Conservation (phyloP, 2,113 vertebrate species). For the Scolopax mira region DNA sequence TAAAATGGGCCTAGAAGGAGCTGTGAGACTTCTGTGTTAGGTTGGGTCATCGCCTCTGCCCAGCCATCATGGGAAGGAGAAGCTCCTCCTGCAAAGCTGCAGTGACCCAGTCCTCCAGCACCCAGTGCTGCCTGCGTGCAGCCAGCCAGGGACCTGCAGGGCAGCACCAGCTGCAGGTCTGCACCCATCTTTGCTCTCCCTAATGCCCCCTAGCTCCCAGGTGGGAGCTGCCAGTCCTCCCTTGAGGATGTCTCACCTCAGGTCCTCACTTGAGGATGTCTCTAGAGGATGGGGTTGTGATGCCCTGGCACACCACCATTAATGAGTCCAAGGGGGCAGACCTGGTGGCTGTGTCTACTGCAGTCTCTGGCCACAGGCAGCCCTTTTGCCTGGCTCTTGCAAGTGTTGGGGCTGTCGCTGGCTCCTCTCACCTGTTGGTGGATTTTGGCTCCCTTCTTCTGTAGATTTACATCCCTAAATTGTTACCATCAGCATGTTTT, state of each 20-base stretch:
- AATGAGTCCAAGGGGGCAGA: neutral
- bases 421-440: neutral
- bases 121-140: accelerated
- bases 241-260: neutral
- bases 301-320: neutral
- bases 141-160: accelerated
- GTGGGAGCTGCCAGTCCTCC: neutral
- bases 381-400: neutral
- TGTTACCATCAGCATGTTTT: neutral
- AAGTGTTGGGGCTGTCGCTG: neutral
- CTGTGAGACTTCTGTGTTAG: neutral
- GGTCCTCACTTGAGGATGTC: neutral
- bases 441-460: neutral
- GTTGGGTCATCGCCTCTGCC: neutral
- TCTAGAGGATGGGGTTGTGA: neutral
- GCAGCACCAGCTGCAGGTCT: neutral
- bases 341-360: no score
- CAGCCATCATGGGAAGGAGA: neutral
- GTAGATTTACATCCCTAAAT: neutral
- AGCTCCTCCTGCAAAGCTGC: neutral
- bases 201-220: no score
- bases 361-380: neutral
- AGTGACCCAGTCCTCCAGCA: accelerated
- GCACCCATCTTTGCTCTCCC: neutral
- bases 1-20: neutral